Evolutionary conservation across 2,888 invertebrate genomes (phyloP), one percentile per base, ranked within the genome.

Genomic region (Atethmia centrago): DNA sequence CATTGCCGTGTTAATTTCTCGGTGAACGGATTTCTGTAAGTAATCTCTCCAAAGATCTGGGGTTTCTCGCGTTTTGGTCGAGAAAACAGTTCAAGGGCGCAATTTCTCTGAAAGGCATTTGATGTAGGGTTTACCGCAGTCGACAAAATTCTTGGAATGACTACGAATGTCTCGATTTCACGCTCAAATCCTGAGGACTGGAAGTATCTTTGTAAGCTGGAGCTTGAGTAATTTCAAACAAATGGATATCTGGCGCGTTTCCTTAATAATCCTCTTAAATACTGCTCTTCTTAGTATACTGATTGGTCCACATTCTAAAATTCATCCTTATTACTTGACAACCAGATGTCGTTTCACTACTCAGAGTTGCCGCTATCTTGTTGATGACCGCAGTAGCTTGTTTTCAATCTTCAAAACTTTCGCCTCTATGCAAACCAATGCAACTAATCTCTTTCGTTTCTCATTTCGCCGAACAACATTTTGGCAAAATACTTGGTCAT

Each of bases 61-160:
- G 12, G 1, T 28, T 31, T 25, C 47, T 42, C 12, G 14, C 63
- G 21, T 53, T 55, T 64, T 21, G 47, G 19, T 49, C 25, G 28
- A 51, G 63, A 53, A 53, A 31, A 76, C 71, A 49, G 53, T 61
- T 31, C 58, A 70, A 71, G 77, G 55, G 21, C 53, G 36, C 56
- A 78, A 80, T 80, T 72, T 67, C 53, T 3, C 66, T 72, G 53
- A 82, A 63, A 80, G 78, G 78, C 71, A 36, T 82, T 82, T 80
- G 78, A 80, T 58, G 63, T 73, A 73, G 45, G 79, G 79, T 56
- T 73, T 67, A 53, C 71, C 71, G 56, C 63, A 67, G 63, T 25
- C 59, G 28, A 67, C 72, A 77, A 62, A 58, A 53, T 70, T 70
- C 56, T 63, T 81, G 12, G 21, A 67, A 19, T 63, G 56, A 25